Evolutionary conservation across 2,888 invertebrate genomes (phyloP), one percentile per base, ranked within the genome.

Genomic region (Sarcophaga rosellei): DNA sequence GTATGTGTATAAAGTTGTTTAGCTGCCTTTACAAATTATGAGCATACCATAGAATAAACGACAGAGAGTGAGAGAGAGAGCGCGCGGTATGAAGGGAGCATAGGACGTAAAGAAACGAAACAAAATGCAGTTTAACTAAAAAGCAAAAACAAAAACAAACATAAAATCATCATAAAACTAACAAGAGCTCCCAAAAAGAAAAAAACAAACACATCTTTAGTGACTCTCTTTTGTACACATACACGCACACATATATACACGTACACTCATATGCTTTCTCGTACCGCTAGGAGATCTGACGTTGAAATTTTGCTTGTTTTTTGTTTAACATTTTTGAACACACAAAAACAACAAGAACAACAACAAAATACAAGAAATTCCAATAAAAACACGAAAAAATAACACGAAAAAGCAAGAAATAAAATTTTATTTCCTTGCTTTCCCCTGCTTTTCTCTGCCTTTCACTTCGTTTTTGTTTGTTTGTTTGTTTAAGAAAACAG

Each of bases 111-210:
- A 17, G 62, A 20, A 20, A 53, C 12, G 17, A 53, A 53, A 53
- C 53, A 53, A 53, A 44, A 10, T n/a, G 59, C 21, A 75, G 20
- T 25, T 35, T n/a, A 47, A 12, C 11, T 4, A 10, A 53, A 66
- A 65, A 61, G 17, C 63, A 23, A 23, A 20, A 72, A 21, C 62
- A 70, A 79, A 72, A 21, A 45, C 45, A 62, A 68, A 44, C 11
- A 12, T 53, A 17, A 53, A 53, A 53, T 53, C 15, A 53, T 53
- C 4, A 15, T 12, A 53, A 53, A 53, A 53, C 12, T 53, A 53
- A 44, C 5, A 12, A 57, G 53, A 63, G 25, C 25, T 25, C 5
- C 25, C 4, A 68, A 47, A 69, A 47, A 8, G 45, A 76, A 75
- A 81, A 65, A 59, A 69, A 20, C 69, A 76, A 47, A 25, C 25